Evolutionary conservation across 53 echinoderm and acorn worm species (phyloP), one percentile per base, ranked within the genome.

Genomic region (Pentamera pediparva): DNA sequence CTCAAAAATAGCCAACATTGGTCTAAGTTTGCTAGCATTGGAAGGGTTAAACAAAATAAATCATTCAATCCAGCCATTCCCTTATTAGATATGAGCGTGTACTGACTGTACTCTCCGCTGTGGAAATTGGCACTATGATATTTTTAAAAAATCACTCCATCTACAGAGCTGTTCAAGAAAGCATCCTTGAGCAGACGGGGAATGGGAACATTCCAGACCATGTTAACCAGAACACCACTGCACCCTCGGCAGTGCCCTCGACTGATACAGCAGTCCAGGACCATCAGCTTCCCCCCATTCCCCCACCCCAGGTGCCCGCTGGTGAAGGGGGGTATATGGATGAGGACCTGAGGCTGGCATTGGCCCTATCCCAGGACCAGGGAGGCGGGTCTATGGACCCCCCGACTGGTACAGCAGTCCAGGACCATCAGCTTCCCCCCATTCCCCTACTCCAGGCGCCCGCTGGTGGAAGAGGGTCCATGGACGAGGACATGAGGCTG

Each of bases 131-230:
- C n/a, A n/a, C n/a, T n/a, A n/a, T n/a, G n/a, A n/a, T n/a, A n/a
- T n/a, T n/a, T n/a, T n/a, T n/a, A n/a, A n/a, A n/a, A n/a, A n/a
- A n/a, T n/a, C n/a, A n/a, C 32, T 20, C 37, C 39, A 13, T 32
- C 39, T 43, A 39, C 77, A 95, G 95, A 74, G 95, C 90, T 21
- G 90, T 95, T 27, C 85, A 90, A 69, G 95, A 95, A 57, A 95
- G 95, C 56, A 79, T 95, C 3, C 48, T 83, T 0, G 77, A 60
- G 30, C 79, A 76, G 32, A 84, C 80, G 5, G 65, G 59, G 26
- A 65, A 67, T 33, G 76, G 63, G 54, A 84, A 77, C 76, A 75
- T 40, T 33, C 65, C 82, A 48, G 39, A 79, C 37, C 58, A 60
- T 10, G 56, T 51, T 59, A 80, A 75, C 47, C 63, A 10, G 74